These are phyloP conservation scores for Hylyphantes graminicola DNA, from an alignment of 1,140 invertebrate genomes.

Conservation along the genomic window DNA sequence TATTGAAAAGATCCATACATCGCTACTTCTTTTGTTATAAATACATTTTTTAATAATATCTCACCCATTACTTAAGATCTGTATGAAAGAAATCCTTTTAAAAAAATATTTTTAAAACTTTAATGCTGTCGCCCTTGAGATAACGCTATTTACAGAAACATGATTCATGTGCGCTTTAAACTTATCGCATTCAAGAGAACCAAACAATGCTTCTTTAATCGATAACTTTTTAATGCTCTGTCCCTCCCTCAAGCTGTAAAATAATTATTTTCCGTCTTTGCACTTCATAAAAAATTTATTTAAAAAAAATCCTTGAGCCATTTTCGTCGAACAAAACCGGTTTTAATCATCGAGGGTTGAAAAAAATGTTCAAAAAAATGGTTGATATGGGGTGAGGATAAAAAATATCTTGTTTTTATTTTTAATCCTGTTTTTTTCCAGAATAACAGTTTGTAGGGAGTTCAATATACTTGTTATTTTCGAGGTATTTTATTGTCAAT, in stretches of 20 bases:
- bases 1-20: no score
- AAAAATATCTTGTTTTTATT: not conserved
- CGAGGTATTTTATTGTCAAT: no score
- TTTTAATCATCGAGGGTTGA: slow-evolving; percentile 40
- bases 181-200: slow-evolving; percentile 19
- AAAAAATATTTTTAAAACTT: no score
- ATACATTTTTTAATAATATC: no score
- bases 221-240: slow-evolving; percentile 35
- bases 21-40: no score
- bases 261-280: slow-evolving; percentile 46
- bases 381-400: slow-evolving; percentile 1
- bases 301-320: slow-evolving; percentile 28
- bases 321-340: slow-evolving; percentile 26
- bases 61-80: no score
- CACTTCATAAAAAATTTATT: not conserved
- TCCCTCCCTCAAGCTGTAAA: slow-evolving; percentile 1
- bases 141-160: slow-evolving; percentile 1
- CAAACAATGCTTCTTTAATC: slow-evolving; percentile 41
- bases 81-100: no score
- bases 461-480: no score
- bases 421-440: not conserved
- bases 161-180: slow-evolving; percentile 23
- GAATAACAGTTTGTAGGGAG: no score
- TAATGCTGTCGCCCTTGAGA: not conserved
- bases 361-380: slow-evolving; percentile 25